Conservation (phyloP, 35 echinoderm and acorn worm genomes). For the Anneissia japonica region DNA sequence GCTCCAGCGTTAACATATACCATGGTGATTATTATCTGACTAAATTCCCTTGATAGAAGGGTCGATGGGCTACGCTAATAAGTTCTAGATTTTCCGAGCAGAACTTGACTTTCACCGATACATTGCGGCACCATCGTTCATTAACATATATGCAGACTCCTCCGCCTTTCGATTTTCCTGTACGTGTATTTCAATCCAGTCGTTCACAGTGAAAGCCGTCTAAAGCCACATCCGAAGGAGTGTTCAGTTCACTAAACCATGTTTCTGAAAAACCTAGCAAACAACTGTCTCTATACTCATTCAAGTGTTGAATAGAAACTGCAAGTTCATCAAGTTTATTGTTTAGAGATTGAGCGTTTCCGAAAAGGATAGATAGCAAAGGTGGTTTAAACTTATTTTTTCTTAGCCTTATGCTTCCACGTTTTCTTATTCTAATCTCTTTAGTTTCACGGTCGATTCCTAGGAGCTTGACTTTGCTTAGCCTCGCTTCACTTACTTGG, state of each 20-base stretch:
- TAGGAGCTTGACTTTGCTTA: no score
- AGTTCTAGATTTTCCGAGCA: slow-evolving; percentile 26
- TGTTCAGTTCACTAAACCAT: background rate
- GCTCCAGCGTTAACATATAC: no score
- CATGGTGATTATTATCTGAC: no score
- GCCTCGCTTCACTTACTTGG: no score
- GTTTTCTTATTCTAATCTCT: no score
- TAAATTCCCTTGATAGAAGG: no score
- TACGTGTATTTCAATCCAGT: background rate
- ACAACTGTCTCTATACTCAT: no score
- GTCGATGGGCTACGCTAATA: no score
- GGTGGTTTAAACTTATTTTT: background rate
- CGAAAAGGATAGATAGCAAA: background rate
- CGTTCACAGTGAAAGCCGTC: slow-evolving; percentile 9
- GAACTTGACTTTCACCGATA: background rate
- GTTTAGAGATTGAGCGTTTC: background rate
- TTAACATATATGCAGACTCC: slow-evolving; percentile 42
- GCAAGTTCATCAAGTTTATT: background rate
- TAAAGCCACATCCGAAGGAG: background rate
- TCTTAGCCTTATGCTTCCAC: background rate
- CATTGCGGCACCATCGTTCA: slow-evolving; percentile 31
- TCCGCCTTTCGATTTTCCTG: slow-evolving; percentile 19
- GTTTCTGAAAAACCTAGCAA: background rate
- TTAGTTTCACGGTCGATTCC: no score
- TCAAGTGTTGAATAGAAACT: no score